Evolutionary conservation across 2,888 invertebrate genomes (phyloP).

Genomic region (Ochropacha duplaris): DNA sequence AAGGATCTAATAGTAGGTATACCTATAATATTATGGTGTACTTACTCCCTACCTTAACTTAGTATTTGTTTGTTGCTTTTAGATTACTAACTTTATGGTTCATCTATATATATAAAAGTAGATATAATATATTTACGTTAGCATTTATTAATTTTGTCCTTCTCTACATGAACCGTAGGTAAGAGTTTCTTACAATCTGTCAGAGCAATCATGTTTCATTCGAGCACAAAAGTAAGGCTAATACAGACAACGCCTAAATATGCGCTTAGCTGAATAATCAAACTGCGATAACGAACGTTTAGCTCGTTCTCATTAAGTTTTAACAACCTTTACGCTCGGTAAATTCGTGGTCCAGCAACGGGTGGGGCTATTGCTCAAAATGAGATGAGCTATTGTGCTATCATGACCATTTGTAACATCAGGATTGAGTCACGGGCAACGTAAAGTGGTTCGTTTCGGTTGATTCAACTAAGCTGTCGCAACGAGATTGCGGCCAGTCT

Average conservation of each 20-base stretch:
- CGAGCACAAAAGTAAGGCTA: conserved; percentile 2
- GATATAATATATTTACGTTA: no score
- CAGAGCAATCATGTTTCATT: conserved; percentile 15
- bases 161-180: neutral
- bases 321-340: conserved; percentile 22
- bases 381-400: conserved; percentile 3
- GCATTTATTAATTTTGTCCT: no score
- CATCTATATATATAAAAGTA: no score
- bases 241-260: neutral
- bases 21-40: no score
- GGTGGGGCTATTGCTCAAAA: conserved; percentile 25
- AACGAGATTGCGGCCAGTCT: conserved; percentile 18
- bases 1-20: neutral
- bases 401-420: conserved; percentile 18
- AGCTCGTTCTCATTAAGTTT: neutral
- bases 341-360: conserved; percentile 18
- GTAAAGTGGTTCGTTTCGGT: conserved; percentile 7
- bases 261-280: neutral
- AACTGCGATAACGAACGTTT: neutral
- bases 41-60: neutral
- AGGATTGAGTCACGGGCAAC: conserved; percentile 12
- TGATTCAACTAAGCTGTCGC: conserved; percentile 19
- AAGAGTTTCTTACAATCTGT: conserved; percentile 6
- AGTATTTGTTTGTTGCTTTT: neutral
- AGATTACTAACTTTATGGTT: no score